Base-by-base conservation (phyloP, 2,113 vertebrate species). In the Chaetodon trifascialis region DNA sequence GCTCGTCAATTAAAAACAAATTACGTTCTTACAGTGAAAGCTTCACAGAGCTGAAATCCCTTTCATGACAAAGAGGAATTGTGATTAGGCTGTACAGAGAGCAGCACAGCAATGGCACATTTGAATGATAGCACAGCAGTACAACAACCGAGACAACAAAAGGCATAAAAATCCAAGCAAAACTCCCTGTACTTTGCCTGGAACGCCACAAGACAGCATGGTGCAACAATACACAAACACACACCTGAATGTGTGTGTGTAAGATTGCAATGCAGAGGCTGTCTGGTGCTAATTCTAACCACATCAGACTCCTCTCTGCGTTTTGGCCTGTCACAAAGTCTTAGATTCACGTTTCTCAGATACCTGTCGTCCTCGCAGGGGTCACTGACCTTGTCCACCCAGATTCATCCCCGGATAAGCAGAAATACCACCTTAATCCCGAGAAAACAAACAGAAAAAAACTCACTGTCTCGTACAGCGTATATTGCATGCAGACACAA, bases 321-420 rank as follows among this genome's bases (percentile, higher is more conserved):
- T 80, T 82, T n/a, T 72, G 58, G 36, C 65, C 80, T 77, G 81
- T 85, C 87, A 86, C 49, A 80, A 71, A 81, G 66, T 68, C 76
- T 85, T 56, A 85, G 19, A 83, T 72, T 89, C 85, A 56, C 73
- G 70, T 79, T 85, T 89, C 59, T 59, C 21, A 70, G 66, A 78
- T 82, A 73, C 78, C 80, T 71, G 76, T 81, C 49, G 71, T 79
- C 85, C 86, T 85, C 58, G 3, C 80, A n/a, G 34, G 79, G 90
- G 86, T 90, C 72, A 9, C 70, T 66, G 73, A 78, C 83, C 87
- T 44, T 87, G 92, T 87, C 80, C 85, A 36, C 30, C 55, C 59
- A 75, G 23, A 88, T 81, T 49, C 44, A 56, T 88, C 71, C 73
- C 44, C 12, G 2, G 47, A 67, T 71, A 49, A 77, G 74, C 63